Percentiles rank a stretch among this genome's conserved stretches.
phyloP scores from a whole-genome alignment of 1,140 invertebrate genomes.

The Bombus pascuorum region DNA sequence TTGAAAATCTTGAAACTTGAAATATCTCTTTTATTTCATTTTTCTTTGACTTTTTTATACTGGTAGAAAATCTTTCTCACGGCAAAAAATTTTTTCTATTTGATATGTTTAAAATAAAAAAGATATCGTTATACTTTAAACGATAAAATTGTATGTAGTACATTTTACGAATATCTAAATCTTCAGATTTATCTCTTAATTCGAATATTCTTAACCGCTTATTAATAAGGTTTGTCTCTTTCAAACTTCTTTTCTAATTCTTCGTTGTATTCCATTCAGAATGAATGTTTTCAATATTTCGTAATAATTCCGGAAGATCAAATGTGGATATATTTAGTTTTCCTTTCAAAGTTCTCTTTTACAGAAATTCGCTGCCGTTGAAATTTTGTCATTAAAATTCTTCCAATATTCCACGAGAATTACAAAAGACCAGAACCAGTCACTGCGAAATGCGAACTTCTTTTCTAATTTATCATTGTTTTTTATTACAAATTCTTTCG shows the following conservation, averaged over 20 bases:
- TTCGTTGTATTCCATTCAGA: background rate
- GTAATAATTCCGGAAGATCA: background rate
- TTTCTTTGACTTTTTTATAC: too few relatives aligned
- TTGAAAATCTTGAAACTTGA: background rate
- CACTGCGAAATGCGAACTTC: too few relatives aligned
- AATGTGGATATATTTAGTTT: background rate
- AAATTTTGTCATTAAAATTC: background rate
- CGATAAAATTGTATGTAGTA: too few relatives aligned
- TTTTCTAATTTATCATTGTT: too few relatives aligned
- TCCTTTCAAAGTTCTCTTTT: background rate
- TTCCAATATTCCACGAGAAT: background rate
- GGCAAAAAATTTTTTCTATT: background rate
- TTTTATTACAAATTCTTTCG: too few relatives aligned
- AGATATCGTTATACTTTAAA: too few relatives aligned
- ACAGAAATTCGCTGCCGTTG: too few relatives aligned
- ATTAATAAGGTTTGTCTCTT: background rate
- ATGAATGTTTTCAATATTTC: background rate
- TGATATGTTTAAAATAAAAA: too few relatives aligned
- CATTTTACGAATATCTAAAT: background rate
- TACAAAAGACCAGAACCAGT: too few relatives aligned
- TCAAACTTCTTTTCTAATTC: background rate
- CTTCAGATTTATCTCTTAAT: background rate
- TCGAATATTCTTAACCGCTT: background rate
- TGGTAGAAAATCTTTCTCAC: background rate
- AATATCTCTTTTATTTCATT: background rate